Percentiles rank a stretch among this genome's conserved stretches.
Conservation (phyloP, 2,113 vertebrate species). For the Thamnophis sirtalis region DNA sequence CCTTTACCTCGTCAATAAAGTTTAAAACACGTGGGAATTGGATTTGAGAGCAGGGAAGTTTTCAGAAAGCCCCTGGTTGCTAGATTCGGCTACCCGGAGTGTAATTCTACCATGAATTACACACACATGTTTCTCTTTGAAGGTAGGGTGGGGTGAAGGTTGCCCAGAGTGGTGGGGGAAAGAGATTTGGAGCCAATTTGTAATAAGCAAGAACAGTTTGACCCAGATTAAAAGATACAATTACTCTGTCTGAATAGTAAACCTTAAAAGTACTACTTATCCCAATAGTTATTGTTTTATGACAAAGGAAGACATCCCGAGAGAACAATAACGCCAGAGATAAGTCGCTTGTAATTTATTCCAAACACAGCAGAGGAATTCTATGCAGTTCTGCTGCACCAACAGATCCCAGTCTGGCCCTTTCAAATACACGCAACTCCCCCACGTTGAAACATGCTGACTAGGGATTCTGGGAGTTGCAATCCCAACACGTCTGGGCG, state of each 20-base stretch:
- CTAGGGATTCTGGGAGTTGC: neutral
- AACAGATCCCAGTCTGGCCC: neutral
- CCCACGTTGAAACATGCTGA: neutral
- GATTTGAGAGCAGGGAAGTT: slow-evolving; percentile 29
- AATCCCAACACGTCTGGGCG: neutral
- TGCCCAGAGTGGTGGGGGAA: neutral
- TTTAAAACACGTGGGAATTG: neutral
- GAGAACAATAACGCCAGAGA: slow-evolving; percentile 70
- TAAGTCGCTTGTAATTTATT: slow-evolving; percentile 73
- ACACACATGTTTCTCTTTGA: slow-evolving; percentile 66
- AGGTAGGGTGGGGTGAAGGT: neutral
- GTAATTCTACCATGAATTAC: slow-evolving; percentile 66
- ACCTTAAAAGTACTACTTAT: slow-evolving; percentile 77
- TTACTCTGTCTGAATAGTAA: slow-evolving; percentile 79
- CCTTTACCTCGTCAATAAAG: neutral
- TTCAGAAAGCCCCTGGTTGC: neutral
- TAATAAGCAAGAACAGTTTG: slow-evolving; percentile 78
- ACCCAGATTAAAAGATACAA: slow-evolving; percentile 84
- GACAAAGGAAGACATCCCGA: slow-evolving; percentile 72
- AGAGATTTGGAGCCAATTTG: slow-evolving; percentile 66
- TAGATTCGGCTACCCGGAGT: slow-evolving; percentile 56
- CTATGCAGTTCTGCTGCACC: slow-evolving; percentile 24
- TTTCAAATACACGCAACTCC: neutral
- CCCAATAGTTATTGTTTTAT: slow-evolving; percentile 74
- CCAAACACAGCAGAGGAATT: slow-evolving; percentile 38